Evolutionary conservation across 2,797 vertebrate genomes (phyloP).

Genomic region (Peromyscus nudipes): DNA sequence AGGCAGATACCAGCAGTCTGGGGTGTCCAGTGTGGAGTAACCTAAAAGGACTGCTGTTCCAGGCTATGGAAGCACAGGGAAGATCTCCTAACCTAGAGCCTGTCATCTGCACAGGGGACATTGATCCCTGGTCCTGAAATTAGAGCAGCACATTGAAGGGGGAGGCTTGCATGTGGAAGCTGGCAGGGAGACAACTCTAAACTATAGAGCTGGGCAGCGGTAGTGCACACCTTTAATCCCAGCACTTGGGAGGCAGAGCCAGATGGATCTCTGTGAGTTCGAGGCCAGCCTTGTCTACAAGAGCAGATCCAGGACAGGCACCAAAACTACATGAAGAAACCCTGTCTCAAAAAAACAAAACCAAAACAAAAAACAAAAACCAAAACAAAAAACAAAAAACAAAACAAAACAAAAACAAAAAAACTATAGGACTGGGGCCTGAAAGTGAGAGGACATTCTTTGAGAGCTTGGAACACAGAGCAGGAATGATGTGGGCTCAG

Average conservation of each 20-base stretch:
- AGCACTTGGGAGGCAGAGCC: too few relatives aligned
- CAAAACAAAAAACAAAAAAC: too few relatives aligned
- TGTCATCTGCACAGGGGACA: not conserved
- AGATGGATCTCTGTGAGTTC: too few relatives aligned
- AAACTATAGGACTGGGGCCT: not conserved
- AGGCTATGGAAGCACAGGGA: not conserved
- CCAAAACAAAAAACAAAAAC: not conserved
- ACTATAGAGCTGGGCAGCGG: not conserved
- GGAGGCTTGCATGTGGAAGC: not conserved
- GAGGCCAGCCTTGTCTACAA: too few relatives aligned
- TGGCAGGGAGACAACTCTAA: not conserved
- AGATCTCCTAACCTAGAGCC: not conserved
- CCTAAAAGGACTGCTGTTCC: not conserved
- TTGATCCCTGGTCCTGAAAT: not conserved
- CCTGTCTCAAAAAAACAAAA: too few relatives aligned
- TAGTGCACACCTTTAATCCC: too few relatives aligned
- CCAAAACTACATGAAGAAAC: too few relatives aligned
- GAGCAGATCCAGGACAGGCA: too few relatives aligned
- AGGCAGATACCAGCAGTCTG: not conserved
- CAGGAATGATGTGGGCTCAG: not conserved
- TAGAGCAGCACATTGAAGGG: not conserved
- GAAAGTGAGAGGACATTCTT: not conserved
- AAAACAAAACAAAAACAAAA: too few relatives aligned
- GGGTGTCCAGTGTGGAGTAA: not conserved
- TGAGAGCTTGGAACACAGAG: not conserved